Base-by-base conservation (phyloP, 2,888 invertebrate genomes). In the Ditylenchus weischeri region DNA sequence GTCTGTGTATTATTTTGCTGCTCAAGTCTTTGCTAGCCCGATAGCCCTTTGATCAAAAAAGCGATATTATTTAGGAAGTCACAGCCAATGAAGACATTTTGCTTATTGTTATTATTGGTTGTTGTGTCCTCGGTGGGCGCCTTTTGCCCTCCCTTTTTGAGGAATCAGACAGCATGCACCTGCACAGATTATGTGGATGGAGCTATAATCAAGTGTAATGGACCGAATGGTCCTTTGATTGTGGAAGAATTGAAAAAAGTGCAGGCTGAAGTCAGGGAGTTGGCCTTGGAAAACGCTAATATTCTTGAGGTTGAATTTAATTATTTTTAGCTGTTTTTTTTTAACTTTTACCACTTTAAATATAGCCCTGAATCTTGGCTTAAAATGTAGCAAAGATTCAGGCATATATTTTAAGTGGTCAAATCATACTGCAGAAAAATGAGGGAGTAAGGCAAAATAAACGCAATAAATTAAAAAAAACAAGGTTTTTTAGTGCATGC, bases 191-290 rank as follows among this genome's bases (percentile, higher is more conserved):
- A 81, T 61, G 68, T 79, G 48, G 83, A 83, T 68, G 83, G 83
- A n/a, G 82, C 83, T 35, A 79, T 83, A 4, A 76, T 83, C 60
- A 73, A 73, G 57, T 83, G 83, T 67, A 74, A 73, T 35, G 83
- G 83, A 15, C 73, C 76, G 23, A 74, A 78, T 10, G 79, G 80
- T 15, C 79, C 82, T 0, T 50, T 72, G 58, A 69, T 83, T 21
- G 77, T 83, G 35, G 83, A 83, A 54, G 73, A 79, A 64, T 72
- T 83, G 21, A 82, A 82, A 73, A 68, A 71, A 47, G 65, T 69
- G 57, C 76, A 78, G 23, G 72, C 76, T 57, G 79, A 80, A 57
- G 76, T 83, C 60, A 69, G 79, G 50, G 82, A 83, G 65, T 73
- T 83, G 19, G 67, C 75, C 10, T 66, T 83, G 35, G 79, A 80